These are phyloP conservation scores for Limosa lapponica DNA, from an alignment of 2,797 vertebrate genomes.

Conservation along the genomic window DNA sequence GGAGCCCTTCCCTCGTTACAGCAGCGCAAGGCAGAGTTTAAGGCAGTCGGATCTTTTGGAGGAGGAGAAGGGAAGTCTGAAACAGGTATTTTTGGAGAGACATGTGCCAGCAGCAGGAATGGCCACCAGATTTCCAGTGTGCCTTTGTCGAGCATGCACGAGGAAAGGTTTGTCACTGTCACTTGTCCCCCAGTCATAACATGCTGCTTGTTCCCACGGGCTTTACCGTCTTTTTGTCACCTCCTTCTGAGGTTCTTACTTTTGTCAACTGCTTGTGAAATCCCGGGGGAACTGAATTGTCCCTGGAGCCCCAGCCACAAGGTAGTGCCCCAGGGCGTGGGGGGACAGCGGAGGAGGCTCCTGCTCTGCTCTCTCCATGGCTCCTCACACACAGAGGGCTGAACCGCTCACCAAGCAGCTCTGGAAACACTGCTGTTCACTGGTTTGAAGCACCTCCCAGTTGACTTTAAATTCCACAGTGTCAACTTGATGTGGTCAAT, in stretches of 20 bases:
- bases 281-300: background rate
- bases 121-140: background rate
- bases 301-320: background rate
- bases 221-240: slow-evolving; percentile 1
- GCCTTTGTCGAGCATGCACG: background rate
- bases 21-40: background rate
- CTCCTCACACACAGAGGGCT: background rate
- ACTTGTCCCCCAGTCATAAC: background rate
- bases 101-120: background rate
- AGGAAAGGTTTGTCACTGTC: slow-evolving; percentile 21
- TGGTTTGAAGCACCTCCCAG: background rate
- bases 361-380: background rate
- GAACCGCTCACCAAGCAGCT: rapidly evolving
- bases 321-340: background rate
- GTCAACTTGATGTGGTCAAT: background rate
- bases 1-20: background rate
- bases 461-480: background rate
- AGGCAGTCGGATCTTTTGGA: background rate
- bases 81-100: background rate
- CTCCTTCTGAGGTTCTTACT: slow-evolving; percentile 10
- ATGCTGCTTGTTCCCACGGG: slow-evolving; percentile 16
- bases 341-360: background rate
- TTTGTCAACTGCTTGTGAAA: background rate
- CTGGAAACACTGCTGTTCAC: rapidly evolving
- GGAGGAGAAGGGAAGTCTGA: background rate